Evolutionary conservation across 2,797 vertebrate species (phyloP).

Genomic region (Etheostoma perlongum): DNA sequence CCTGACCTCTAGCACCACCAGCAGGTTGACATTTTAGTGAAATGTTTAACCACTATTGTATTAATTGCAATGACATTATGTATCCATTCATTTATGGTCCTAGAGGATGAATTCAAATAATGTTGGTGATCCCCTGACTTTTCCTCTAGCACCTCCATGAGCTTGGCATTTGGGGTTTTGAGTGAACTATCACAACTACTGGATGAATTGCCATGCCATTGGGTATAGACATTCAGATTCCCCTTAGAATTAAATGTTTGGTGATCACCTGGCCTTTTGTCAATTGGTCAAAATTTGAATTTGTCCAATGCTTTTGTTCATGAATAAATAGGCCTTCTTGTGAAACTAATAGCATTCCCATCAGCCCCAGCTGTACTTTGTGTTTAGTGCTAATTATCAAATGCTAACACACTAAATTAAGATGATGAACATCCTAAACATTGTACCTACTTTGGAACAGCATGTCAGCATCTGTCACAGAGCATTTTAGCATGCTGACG

Average conservation of each 20-base stretch:
- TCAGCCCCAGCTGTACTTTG: neutral
- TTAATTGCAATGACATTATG: neutral
- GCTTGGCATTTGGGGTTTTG: neutral
- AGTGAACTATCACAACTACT: neutral
- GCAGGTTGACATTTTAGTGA: neutral
- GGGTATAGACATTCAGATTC: neutral
- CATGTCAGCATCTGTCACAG: neutral
- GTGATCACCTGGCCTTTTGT: neutral
- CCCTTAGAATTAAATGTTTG: neutral
- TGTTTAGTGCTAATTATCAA: neutral
- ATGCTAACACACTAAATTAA: neutral
- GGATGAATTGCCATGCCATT: neutral
- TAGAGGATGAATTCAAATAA: neutral
- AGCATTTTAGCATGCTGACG: neutral
- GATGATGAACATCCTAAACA: neutral
- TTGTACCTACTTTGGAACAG: neutral
- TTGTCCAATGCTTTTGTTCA: neutral
- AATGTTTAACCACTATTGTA: neutral
- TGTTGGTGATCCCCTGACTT: neutral
- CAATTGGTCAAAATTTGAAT: neutral
- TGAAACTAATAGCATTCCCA: neutral
- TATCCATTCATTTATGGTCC: neutral
- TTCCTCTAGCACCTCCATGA: neutral
- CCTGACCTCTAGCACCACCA: neutral
- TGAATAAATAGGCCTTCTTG: neutral